Evolutionary conservation across 2,797 vertebrate genomes (phyloP), one percentile per base, ranked within the genome.

Genomic region (Intellagama lesueurii): DNA sequence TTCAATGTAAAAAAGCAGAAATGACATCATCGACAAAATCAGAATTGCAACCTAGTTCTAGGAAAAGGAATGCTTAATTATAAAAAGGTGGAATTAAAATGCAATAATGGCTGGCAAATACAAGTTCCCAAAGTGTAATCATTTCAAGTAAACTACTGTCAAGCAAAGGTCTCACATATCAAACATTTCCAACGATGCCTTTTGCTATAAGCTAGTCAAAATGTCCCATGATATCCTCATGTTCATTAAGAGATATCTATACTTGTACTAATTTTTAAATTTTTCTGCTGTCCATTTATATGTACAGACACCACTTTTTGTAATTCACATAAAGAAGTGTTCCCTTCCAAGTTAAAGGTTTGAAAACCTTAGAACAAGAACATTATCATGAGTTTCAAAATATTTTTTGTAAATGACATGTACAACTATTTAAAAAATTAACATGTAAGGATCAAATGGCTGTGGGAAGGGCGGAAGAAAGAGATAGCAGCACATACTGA

Each of bases 161-260:
- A 94, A 93, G 91, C 83, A 92, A 93, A 94, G 92, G 90, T 87
- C 80, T 91, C 73, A 85, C 88, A 94, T 85, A 95, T 93, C 90
- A 95, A 95, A 94, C 93, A 96, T 91, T 95, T 95, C 90, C 93
- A 93, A 96, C 79, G 78, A 94, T 95, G 89, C 85, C 89, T 94
- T 88, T 88, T 83, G 86, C 89, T 93, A 93, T 95, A 92, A 94
- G 95, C 93, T 70, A 90, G 90, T 83, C 88, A 95, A 96, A 92
- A 90, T 82, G 76, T 93, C 92, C 92, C 90, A 91, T 87, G 80
- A 56, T 90, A 89, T 40, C 89, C 83, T 35, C 90, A 79, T 86
- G 90, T 90, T 92, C 92, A 88, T 73, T 88, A 94, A 90, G 81
- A 89, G 81, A 90, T 81, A 85, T 3, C 87, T 86, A 84, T 0